Base-by-base conservation (phyloP, 2,113 vertebrate genomes). In the Leucosticte australis region DNA sequence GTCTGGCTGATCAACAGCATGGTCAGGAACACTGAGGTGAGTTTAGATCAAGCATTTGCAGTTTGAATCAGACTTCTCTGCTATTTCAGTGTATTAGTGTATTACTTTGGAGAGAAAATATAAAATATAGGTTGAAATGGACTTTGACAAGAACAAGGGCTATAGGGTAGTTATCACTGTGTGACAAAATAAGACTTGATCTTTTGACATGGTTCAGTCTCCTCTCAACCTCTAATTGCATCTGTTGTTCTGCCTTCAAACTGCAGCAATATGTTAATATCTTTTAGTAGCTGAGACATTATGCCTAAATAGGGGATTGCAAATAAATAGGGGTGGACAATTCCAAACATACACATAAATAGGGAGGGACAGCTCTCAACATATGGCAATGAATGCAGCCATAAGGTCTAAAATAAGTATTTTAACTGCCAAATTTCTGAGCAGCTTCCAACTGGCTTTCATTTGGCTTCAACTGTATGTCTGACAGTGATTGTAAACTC, bases 361-460 rank as follows among this genome's bases (percentile, higher is more conserved):
- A 95, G 85, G 83, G 94, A 93, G 79, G 92, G 96, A 96, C 96
- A 96, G 79, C 92, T 96, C 90, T 88, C 85, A 96, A 70, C 93
- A 97, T 96, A 97, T 93, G 94, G 94, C 88, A 96, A 24, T 37
- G 68, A 93, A 89, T 90, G 56, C 68, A 93, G 93, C 87, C 95
- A 95, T 95, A 92, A 94, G 89, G 90, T 56, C 56, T 92, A n/a
- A 90, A 96, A 91, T 81, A 88, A 83, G 85, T 68, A 60, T 92
- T 95, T 96, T 75, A 96, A 92, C 85, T 95, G 94, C 90, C 93
- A 93, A 83, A 90, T 89, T 93, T 67, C 68, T 47, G 56, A 96
- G 87, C 56, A 83, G 75, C 85, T 95, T 93, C 93, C 92, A 95
- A 67, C 35, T 86, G 90, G 71, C 79, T 90, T 88, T 85, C 85